Evolutionary conservation across 2,797 vertebrate species (phyloP).

Genomic region (Agapornis canus): DNA sequence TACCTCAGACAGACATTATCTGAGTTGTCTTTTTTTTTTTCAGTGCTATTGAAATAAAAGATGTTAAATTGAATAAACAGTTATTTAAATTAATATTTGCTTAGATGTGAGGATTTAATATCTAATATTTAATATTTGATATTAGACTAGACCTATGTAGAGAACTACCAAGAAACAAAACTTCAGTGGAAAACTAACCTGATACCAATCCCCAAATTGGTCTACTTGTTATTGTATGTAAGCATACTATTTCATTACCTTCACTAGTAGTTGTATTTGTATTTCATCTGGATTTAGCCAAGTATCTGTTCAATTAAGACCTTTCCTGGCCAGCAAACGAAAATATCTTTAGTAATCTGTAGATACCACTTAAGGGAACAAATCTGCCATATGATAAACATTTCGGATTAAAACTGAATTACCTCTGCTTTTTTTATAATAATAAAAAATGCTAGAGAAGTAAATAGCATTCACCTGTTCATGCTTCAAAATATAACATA

Average conservation of each 20-base stretch:
- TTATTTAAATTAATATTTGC: neutral
- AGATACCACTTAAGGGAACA: neutral
- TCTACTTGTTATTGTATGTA: neutral
- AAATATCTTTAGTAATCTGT: constrained; percentile 1
- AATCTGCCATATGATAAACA: neutral
- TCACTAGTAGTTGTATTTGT: neutral
- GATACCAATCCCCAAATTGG: neutral
- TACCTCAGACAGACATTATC: neutral
- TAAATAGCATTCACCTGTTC: neutral
- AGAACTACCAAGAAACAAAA: neutral
- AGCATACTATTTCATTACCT: neutral
- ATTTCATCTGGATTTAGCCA: neutral
- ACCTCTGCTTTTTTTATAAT: neutral
- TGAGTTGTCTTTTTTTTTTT: neutral
- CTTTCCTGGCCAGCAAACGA: neutral
- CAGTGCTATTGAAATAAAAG: neutral
- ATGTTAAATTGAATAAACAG: neutral
- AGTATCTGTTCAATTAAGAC: neutral
- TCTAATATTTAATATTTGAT: neutral
- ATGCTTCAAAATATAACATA: neutral
- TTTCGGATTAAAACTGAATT: neutral
- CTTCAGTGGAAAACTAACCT: neutral
- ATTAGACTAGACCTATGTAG: neutral
- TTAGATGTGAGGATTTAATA: neutral
- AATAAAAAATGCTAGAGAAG: neutral